These are phyloP conservation scores for Paradisaea rubra DNA, from an alignment of 2,113 vertebrate genomes.

Conservation along the genomic window DNA sequence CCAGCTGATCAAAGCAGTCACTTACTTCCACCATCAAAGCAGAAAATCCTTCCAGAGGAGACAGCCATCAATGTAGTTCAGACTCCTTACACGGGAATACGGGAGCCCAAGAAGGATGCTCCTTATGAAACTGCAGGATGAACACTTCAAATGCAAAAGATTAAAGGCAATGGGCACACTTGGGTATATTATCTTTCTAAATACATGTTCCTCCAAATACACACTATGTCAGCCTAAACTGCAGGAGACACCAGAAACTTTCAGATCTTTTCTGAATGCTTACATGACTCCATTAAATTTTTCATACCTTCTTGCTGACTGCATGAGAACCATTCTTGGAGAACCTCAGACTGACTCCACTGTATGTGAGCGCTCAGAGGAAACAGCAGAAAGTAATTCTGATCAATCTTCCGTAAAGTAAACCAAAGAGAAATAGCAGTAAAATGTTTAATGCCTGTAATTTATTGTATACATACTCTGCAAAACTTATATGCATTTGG, in stretches of 20 bases:
- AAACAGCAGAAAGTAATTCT: neutral
- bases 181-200: neutral
- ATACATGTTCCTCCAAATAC: neutral
- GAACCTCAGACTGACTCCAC: neutral
- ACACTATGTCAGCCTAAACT: neutral
- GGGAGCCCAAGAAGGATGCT: neutral
- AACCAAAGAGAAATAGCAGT: constrained; percentile 65
- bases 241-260: neutral
- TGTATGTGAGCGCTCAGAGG: neutral
- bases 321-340: neutral
- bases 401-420: constrained; percentile 36
- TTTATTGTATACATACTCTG: constrained; percentile 74
- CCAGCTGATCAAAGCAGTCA: neutral
- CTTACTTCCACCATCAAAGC: neutral
- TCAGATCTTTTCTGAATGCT: neutral
- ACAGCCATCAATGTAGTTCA: neutral
- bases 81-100: neutral
- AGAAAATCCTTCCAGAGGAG: neutral
- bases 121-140: neutral
- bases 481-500: constrained; percentile 62
- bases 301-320: neutral
- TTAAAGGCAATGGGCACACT: neutral
- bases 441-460: constrained; percentile 71
- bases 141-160: neutral
- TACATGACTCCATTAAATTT: neutral